Percentiles rank a stretch among this genome's conserved stretches.
Evolutionary conservation across 1,140 invertebrate species (phyloP).

Genomic region (Lasioglossum albipes): DNA sequence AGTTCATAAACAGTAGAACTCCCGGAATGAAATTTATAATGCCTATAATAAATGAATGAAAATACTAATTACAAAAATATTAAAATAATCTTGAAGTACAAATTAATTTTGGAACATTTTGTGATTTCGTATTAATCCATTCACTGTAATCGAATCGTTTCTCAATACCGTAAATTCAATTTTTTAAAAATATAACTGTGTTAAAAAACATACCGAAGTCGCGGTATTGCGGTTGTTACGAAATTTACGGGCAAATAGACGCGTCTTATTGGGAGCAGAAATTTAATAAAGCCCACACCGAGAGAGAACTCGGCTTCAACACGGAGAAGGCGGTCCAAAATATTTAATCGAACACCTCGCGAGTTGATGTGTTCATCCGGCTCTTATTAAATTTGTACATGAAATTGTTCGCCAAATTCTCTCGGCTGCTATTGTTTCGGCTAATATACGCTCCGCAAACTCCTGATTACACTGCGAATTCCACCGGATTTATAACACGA

Average conservation of each 20-base stretch:
- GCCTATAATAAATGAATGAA: too few relatives aligned
- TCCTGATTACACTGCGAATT: too few relatives aligned
- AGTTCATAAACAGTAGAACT: too few relatives aligned
- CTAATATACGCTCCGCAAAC: neutral
- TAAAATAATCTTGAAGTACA: too few relatives aligned
- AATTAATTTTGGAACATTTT: too few relatives aligned
- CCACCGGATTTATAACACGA: too few relatives aligned
- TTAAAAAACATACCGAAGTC: too few relatives aligned
- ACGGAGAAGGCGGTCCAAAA: neutral
- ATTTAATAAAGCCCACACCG: slow-evolving; percentile 27
- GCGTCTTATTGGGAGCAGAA: neutral
- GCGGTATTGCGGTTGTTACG: slow-evolving; percentile 2
- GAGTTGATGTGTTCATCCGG: neutral
- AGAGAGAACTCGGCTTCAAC: too few relatives aligned
- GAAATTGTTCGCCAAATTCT: neutral
- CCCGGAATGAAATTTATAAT: too few relatives aligned
- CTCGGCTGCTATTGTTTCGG: neutral
- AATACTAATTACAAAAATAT: too few relatives aligned
- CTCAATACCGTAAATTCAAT: neutral
- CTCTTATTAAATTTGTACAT: neutral
- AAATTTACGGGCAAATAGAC: slow-evolving; percentile 33
- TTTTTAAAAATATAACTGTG: neutral
- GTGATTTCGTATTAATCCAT: too few relatives aligned
- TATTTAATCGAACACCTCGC: neutral
- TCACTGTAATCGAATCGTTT: neutral